Base-by-base conservation (phyloP, 2,113 vertebrate genomes). In the Epinephelus fuscoguttatus region DNA sequence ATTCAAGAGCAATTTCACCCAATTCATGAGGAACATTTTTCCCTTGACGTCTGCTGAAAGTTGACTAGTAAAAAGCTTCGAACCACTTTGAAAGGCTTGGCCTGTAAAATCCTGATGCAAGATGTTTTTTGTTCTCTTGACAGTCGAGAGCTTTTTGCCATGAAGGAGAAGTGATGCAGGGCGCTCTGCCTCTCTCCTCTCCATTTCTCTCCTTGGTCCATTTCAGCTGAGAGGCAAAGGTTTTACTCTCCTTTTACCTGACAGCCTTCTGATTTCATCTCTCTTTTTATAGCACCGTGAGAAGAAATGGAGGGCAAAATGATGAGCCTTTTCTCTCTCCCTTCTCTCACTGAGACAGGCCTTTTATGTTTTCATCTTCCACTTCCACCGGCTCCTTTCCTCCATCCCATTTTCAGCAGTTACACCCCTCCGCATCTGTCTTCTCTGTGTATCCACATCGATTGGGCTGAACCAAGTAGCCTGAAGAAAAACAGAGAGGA, bases 251-350 rank as follows among this genome's bases (percentile, higher is more conserved):
- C 63, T 78, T 55, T 81, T 64, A 76, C 82, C 86, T 76, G 88
- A 85, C 88, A 91, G 87, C 66, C 73, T 21, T 81, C 84, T 59
- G 80, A 84, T 88, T 91, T 83, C 78, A 90, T 85, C 74, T 88
- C 53, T 84, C 82, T 85, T 83, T 37, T 87, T 68, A 81, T 61
- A 42, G 63, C 74, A 56, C 68, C 1, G 19, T 6, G 70, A 83
- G 75, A 80, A 5, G 13, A 84, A 80, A 88, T 55, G 75, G 82
- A 90, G 82, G 84, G 79, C 76, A 84, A 89, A 85, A 86, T 75
- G 81, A 87, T 75, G 56, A 88, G 82, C 40, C 84, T 27, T 86
- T 85, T 78, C 75, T 73, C 56, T 84, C 69, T 74, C 49, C 63
- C 68, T 74, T 71, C 74, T 78, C 73, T 88, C 79, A 45, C 72